Percentiles rank a stretch among this genome's conserved stretches.
Conservation (phyloP, 2,113 vertebrate genomes). For the Micronycteris hirsuta region DNA sequence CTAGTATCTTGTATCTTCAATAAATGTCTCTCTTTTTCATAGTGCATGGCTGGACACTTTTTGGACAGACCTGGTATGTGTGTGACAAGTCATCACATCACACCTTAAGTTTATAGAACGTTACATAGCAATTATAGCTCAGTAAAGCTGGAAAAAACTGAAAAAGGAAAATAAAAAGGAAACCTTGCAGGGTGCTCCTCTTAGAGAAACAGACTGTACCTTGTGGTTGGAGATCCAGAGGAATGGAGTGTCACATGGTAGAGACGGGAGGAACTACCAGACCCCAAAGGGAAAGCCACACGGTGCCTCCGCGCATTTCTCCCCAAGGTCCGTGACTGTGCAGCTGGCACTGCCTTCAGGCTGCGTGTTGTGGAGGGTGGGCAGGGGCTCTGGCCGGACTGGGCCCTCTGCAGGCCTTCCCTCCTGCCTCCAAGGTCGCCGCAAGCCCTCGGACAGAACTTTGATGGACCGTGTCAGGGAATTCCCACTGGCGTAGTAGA, state of each 20-base stretch:
- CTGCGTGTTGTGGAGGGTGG: not conserved
- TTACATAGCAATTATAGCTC: not conserved
- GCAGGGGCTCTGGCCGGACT: not conserved
- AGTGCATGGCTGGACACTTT: no score
- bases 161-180: not conserved
- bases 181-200: not conserved
- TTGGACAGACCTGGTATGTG: no score
- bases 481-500: slow-evolving; percentile 68
- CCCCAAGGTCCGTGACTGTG: not conserved
- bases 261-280: not conserved
- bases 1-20: no score
- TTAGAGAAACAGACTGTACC: not conserved
- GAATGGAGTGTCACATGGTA: not conserved
- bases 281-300: not conserved
- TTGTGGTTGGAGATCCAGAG: not conserved
- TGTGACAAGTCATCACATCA: not conserved
- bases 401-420: not conserved
- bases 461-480: slow-evolving; percentile 59
- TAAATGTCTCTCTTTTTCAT: no score
- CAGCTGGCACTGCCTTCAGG: not conserved
- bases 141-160: not conserved
- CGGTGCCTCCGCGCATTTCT: accelerated
- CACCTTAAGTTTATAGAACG: not conserved
- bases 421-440: slow-evolving; percentile 35
- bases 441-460: not conserved